phyloP scores from a whole-genome alignment of 1,140 invertebrate genomes.

The Conus ventricosus region DNA sequence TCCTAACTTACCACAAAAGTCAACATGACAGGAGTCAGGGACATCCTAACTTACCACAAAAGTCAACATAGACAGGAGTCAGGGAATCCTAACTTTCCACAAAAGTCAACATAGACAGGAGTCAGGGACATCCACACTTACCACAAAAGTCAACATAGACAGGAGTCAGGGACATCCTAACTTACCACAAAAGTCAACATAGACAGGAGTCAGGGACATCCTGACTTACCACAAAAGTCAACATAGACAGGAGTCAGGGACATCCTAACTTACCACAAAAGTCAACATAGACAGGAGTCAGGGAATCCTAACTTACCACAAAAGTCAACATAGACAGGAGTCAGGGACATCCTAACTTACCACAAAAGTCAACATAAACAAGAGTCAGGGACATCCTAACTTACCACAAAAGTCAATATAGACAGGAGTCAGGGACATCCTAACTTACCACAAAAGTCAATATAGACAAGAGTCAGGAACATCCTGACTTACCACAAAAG shows the following conservation, averaged over 20 bases:
- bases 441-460: constrained; percentile 55
- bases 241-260: not conserved
- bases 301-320: too few species aligned
- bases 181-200: too few species aligned
- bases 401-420: not conserved
- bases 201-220: not conserved
- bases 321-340: too few species aligned
- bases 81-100: not conserved
- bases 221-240: not conserved
- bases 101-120: not conserved
- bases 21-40: too few species aligned
- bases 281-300: too few species aligned
- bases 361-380: too few species aligned
- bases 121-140: constrained; percentile 32
- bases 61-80: too few species aligned
- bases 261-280: constrained; percentile 32
- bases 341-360: too few species aligned
- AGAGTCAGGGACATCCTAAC: not conserved
- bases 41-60: too few species aligned
- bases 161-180: constrained; percentile 37
- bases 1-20: constrained; percentile 32
- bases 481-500: too few species aligned
- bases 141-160: constrained; percentile 63
- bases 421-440: not conserved
- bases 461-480: constrained; percentile 61